Conservation (phyloP, 2,113 vertebrate genomes). For the Romanogobio albipinnatus region DNA sequence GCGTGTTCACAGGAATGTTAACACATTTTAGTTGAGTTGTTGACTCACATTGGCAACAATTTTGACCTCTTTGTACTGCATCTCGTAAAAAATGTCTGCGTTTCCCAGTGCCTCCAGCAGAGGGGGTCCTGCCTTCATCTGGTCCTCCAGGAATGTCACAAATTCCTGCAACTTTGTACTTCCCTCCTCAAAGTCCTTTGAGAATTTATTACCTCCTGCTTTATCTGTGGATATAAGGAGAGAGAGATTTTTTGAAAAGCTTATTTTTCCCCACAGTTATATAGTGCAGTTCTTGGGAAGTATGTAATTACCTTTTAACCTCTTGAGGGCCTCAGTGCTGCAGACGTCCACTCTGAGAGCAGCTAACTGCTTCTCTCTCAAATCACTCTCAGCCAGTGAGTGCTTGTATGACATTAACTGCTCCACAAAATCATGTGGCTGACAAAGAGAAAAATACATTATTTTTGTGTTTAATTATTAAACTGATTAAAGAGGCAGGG, state of each 20-base stretch:
- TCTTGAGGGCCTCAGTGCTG: conserved; percentile 93
- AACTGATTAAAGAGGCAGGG: too few species aligned
- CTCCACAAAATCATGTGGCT: conserved; percentile 91
- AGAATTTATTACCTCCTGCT: conserved; percentile 95
- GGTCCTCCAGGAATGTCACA: conserved; percentile 89
- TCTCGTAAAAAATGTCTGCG: conserved; percentile 95
- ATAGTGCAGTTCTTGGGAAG: not conserved
- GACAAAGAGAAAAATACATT: conserved; percentile 18
- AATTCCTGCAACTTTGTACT: conserved; percentile 94
- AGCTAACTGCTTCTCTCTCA: conserved; percentile 93
- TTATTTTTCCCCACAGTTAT: not conserved
- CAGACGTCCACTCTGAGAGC: conserved; percentile 91
- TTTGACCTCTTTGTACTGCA: conserved; percentile 97
- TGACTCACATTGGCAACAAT: conserved; percentile 95
- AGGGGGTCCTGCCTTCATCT: conserved; percentile 85
- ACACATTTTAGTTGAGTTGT: not conserved
- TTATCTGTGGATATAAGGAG: conserved; percentile 80
- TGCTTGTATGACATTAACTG: conserved; percentile 83
- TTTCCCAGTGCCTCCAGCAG: conserved; percentile 91
- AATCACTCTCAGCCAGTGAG: conserved; percentile 85
- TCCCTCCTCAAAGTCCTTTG: conserved; percentile 96
- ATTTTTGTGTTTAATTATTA: not conserved
- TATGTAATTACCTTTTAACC: conserved; percentile 85
- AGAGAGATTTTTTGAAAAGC: not conserved
- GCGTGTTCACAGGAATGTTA: not conserved